Conservation (phyloP, 1,140 invertebrate genomes). For the Bombus affinis region DNA sequence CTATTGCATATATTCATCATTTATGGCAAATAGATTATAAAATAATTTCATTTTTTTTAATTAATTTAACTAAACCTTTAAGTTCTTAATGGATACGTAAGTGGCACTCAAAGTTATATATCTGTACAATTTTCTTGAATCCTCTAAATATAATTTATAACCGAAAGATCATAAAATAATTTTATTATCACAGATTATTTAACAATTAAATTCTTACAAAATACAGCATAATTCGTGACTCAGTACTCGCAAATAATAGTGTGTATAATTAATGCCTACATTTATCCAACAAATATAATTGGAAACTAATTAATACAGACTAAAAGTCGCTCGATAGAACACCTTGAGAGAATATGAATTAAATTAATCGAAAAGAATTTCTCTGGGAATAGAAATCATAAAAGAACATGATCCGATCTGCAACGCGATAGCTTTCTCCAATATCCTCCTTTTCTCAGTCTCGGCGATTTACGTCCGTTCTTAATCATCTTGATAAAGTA, state of each 20-base stretch:
- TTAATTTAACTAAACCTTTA: not conserved
- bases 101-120: too few relatives aligned
- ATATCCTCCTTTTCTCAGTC: slow-evolving; percentile 1
- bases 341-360: not conserved
- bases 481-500: not conserved
- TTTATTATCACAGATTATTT: not conserved
- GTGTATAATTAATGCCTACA: not conserved
- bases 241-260: not conserved
- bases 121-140: not conserved
- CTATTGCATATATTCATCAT: not conserved
- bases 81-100: not conserved
- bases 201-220: not conserved
- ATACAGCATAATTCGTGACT: not conserved
- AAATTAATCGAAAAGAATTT: slow-evolving; percentile 11
- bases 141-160: not conserved
- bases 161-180: not conserved
- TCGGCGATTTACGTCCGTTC: not conserved
- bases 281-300: not conserved
- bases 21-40: not conserved
- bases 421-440: not conserved
- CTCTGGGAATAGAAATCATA: not conserved
- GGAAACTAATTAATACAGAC: not conserved
- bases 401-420: not conserved
- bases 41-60: not conserved
- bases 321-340: too few relatives aligned